These are phyloP conservation scores for Trachelus stipa DNA, from an alignment of 2,888 invertebrate genomes.

Conservation along the genomic window DNA sequence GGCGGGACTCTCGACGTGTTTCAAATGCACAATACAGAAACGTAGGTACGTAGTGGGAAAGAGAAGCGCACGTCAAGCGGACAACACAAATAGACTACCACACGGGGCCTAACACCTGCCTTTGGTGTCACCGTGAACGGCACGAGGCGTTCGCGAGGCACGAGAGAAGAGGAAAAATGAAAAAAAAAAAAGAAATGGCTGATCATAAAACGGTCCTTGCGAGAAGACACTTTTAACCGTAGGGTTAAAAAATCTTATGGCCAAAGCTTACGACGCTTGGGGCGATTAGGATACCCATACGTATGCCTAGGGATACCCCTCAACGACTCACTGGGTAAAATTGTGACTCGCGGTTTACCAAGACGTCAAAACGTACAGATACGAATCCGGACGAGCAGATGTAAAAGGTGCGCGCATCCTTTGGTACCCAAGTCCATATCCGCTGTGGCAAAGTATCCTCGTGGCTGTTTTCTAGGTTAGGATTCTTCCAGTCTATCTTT, in stretches of 20 bases:
- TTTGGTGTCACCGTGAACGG: conserved; percentile 40
- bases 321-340: background rate
- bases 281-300: background rate
- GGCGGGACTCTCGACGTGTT: conserved; percentile 43
- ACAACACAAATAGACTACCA: conserved; percentile 55
- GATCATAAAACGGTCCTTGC: conserved; percentile 11
- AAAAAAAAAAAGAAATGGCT: conserved; percentile 25
- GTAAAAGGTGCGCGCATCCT: background rate
- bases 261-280: background rate
- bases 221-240: background rate
- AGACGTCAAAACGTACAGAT: background rate
- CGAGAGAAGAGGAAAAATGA: conserved; percentile 16
- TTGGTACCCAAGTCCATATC: background rate
- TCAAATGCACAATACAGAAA: conserved; percentile 54
- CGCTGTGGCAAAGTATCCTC: background rate
- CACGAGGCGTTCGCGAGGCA: conserved; percentile 15
- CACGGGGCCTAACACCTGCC: conserved; percentile 59
- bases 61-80: conserved; percentile 27
- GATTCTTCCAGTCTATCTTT: background rate
- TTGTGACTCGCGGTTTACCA: background rate
- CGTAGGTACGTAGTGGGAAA: conserved; percentile 29
- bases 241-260: background rate
- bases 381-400: background rate
- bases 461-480: background rate
- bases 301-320: background rate